A percentile compares a stretch with the other conserved stretches of the same genome.
Evolutionary conservation across 2,797 vertebrate species (phyloP).

Genomic region (Graptemys geographica): DNA sequence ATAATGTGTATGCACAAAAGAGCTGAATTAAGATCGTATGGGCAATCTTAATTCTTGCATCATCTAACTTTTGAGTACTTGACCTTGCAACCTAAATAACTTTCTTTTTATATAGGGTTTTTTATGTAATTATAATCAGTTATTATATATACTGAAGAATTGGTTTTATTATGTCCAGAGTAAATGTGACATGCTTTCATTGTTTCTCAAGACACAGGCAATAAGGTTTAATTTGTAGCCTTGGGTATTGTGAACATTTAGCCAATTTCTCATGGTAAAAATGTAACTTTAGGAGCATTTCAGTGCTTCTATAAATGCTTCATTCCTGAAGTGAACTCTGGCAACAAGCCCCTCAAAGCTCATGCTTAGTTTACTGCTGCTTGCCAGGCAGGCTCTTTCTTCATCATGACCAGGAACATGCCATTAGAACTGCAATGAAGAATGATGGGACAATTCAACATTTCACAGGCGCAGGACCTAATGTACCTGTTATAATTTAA

Average conservation of each 20-base stretch:
- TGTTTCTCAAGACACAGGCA: constrained; percentile 36
- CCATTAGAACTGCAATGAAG: constrained; percentile 54
- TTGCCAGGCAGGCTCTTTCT: constrained; percentile 44
- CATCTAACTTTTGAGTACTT: neutral
- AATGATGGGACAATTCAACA: constrained; percentile 46
- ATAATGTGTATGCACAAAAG: neutral
- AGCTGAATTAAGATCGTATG: constrained; percentile 2
- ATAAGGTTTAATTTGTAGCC: constrained; percentile 40
- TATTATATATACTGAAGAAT: constrained; percentile 25
- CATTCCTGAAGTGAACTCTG: constrained; percentile 37
- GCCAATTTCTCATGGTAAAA: constrained; percentile 32
- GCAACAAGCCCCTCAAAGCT: constrained; percentile 45
- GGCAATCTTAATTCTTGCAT: neutral
- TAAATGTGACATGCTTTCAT: constrained; percentile 25
- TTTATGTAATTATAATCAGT: constrained; percentile 1
- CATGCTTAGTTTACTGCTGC: constrained; percentile 47
- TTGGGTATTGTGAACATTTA: constrained; percentile 44
- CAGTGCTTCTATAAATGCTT: constrained; percentile 28
- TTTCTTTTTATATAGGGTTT: neutral
- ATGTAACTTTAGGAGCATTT: constrained; percentile 29
- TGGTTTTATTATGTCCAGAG: constrained; percentile 26
- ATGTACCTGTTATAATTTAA: constrained; percentile 56
- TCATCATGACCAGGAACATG: constrained; percentile 53
- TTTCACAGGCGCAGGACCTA: constrained; percentile 51
- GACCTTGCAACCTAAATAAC: constrained; percentile 9